phyloP scores from a whole-genome alignment of 2,113 vertebrate genomes.

The Eurystomus gularis region DNA sequence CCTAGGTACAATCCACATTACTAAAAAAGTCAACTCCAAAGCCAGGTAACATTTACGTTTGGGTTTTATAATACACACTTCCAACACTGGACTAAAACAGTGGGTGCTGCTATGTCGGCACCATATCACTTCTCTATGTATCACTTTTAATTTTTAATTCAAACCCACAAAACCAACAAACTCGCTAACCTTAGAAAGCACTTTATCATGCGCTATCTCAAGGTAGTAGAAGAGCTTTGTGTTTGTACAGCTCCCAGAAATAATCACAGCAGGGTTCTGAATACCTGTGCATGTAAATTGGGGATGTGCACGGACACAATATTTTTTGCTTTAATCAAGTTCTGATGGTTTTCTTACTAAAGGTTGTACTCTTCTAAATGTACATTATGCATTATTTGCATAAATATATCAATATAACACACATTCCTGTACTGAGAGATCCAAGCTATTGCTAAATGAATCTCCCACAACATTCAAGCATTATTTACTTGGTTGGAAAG shows the following conservation, averaged over 20 bases:
- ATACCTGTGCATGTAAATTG: not conserved
- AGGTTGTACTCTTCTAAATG: not conserved
- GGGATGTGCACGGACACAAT: rapidly evolving
- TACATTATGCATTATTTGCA: not conserved
- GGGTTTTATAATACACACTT: not conserved
- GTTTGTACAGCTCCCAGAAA: not conserved
- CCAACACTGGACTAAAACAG: not conserved
- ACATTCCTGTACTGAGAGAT: not conserved
- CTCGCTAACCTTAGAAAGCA: not conserved
- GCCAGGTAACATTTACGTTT: not conserved
- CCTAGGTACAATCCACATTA: not conserved
- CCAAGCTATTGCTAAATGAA: not conserved
- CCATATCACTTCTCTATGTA: not conserved
- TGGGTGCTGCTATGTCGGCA: not conserved
- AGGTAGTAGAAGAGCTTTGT: not conserved
- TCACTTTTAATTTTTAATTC: not conserved
- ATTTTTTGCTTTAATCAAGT: not conserved
- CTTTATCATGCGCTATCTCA: not conserved
- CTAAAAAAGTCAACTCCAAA: not conserved
- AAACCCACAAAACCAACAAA: not conserved
- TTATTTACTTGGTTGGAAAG: not conserved
- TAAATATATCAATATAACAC: not conserved
- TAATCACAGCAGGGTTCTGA: not conserved
- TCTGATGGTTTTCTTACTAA: not conserved
- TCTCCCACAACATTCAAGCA: not conserved